phyloP scores from a whole-genome alignment of 2,888 invertebrate genomes.

The Monopis laevigella region DNA sequence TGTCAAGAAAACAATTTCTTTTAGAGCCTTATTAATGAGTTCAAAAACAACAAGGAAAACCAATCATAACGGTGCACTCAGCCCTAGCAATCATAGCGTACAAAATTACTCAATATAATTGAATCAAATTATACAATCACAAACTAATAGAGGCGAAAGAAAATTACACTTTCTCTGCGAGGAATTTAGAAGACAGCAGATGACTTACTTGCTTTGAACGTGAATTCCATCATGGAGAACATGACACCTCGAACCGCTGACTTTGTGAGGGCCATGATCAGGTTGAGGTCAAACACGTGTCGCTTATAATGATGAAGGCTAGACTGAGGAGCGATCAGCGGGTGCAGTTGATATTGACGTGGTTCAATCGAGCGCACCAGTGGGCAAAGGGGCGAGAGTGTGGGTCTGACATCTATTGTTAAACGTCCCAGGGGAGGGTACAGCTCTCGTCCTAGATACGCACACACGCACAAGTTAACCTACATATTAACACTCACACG shows the following conservation, averaged over 20 bases:
- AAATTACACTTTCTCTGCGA: constrained; percentile 1
- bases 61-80: constrained; percentile 15
- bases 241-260: constrained; percentile 56
- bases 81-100: no score
- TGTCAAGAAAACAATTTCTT: no score
- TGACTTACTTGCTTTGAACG: constrained; percentile 61
- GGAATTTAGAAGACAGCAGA: neutral
- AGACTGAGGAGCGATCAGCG: constrained; percentile 7
- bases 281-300: no score
- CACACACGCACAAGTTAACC: constrained; percentile 40
- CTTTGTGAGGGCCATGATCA: constrained; percentile 47
- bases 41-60: constrained; percentile 6
- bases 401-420: constrained; percentile 47
- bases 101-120: constrained; percentile 7
- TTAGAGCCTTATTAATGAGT: no score
- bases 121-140: constrained; percentile 7
- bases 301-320: constrained; percentile 1
- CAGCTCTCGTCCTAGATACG: constrained; percentile 49
- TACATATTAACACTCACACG: no score
- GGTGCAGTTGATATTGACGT: constrained; percentile 37
- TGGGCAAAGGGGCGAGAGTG: constrained; percentile 43
- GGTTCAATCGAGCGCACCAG: constrained; percentile 61
- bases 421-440: constrained; percentile 52
- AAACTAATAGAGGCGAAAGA: neutral
- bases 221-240: constrained; percentile 61